Evolutionary conservation across 2,113 vertebrate genomes (phyloP).

Genomic region (Oxyura jamaicensis): DNA sequence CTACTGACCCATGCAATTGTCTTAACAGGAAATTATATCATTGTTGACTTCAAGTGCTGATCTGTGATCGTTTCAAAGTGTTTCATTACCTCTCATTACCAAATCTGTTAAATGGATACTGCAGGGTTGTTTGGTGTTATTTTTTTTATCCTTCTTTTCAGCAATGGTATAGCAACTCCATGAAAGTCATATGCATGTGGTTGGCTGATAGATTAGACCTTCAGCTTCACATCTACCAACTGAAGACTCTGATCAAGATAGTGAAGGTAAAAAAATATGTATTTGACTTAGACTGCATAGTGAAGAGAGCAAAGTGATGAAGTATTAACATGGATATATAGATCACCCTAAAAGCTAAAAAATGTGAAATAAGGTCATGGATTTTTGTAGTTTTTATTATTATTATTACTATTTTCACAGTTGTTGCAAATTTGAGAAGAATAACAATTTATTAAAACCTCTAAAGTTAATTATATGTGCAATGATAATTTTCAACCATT

Average conservation of each 20-base stretch:
- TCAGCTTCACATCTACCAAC: conserved; percentile 95
- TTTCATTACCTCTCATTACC: conserved; percentile 81
- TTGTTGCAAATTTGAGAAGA: neutral
- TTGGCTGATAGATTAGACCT: conserved; percentile 93
- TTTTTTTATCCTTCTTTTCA: conserved; percentile 72
- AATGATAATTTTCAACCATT: neutral
- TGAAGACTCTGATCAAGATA: conserved; percentile 98
- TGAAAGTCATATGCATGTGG: conserved; percentile 92
- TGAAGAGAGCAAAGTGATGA: conserved; percentile 7
- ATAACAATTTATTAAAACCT: neutral
- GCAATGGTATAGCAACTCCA: conserved; percentile 94
- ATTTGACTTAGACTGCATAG: conserved; percentile 3
- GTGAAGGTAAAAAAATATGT: conserved; percentile 88
- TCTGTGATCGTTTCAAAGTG: conserved; percentile 79
- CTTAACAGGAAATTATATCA: conserved; percentile 81
- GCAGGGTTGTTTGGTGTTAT: conserved; percentile 30
- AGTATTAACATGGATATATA: neutral
- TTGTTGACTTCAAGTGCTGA: conserved; percentile 82
- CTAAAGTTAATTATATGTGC: neutral
- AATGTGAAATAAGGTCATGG: neutral
- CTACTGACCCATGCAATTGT: conserved; percentile 78
- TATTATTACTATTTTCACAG: neutral
- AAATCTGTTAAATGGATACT: conserved; percentile 80
- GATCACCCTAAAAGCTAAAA: neutral
- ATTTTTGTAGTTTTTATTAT: neutral